Percentiles rank a stretch among this genome's conserved stretches.
Conservation (phyloP, 2,797 vertebrate genomes). For the Eulemur mongoz region DNA sequence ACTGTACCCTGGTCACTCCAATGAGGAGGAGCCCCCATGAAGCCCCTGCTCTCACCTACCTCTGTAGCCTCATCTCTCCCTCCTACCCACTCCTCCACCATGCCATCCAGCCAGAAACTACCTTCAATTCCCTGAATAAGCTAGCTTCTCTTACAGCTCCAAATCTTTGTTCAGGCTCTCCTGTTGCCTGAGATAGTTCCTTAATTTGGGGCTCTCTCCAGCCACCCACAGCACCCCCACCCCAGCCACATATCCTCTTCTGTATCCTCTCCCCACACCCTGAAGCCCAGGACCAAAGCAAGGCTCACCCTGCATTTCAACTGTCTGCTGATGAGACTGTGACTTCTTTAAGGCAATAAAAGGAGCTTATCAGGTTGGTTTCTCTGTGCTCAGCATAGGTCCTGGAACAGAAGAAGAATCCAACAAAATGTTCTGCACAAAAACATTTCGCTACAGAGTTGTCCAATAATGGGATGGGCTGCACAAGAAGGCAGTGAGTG, state of each 20-base stretch:
- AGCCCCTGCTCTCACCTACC: neutral
- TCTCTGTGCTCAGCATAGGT: neutral
- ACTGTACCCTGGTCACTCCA: neutral
- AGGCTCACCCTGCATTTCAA: neutral
- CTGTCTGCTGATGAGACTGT: neutral
- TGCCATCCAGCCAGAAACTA: neutral
- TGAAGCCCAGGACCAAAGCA: neutral
- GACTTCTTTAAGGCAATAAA: neutral
- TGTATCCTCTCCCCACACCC: neutral
- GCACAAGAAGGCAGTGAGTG: neutral
- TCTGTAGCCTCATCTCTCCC: neutral
- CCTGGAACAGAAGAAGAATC: neutral
- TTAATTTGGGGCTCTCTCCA: neutral
- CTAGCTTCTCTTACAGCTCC: neutral
- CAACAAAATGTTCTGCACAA: neutral
- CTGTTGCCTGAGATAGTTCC: neutral
- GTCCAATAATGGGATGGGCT: neutral
- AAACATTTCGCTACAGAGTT: neutral
- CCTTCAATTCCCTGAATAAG: neutral
- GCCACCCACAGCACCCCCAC: neutral
- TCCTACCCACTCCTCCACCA: neutral
- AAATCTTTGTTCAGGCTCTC: neutral
- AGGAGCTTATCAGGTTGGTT: neutral
- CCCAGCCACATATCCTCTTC: neutral
- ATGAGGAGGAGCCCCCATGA: neutral